These are phyloP conservation scores for Neoscelio sp. DNA, from an alignment of 2,888 invertebrate genomes.

Conservation along the genomic window DNA sequence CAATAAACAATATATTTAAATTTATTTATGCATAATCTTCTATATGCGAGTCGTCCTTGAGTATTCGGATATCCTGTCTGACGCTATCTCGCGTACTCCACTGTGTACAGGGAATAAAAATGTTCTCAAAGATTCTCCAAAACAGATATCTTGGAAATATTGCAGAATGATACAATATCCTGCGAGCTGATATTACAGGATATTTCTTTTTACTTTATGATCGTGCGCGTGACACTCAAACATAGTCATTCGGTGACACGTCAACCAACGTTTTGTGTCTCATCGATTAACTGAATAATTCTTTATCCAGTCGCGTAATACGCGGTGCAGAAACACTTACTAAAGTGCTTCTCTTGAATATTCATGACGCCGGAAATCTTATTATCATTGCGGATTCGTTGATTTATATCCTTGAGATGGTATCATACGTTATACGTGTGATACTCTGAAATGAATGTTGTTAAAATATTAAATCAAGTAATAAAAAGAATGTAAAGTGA, in stretches of 20 bases:
- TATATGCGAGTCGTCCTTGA: background rate
- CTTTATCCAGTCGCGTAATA: slow-evolving; percentile 16
- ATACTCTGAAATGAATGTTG: slow-evolving; percentile 5
- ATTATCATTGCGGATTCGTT: slow-evolving; percentile 15
- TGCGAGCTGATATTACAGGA: slow-evolving; percentile 10
- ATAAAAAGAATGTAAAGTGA: no score
- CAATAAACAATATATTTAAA: background rate
- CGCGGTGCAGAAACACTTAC: slow-evolving; percentile 1
- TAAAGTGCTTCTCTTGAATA: slow-evolving; percentile 20
- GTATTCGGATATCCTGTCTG: slow-evolving; percentile 15
- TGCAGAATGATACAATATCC: background rate
- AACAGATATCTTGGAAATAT: background rate
- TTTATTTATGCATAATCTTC: slow-evolving; percentile 1
- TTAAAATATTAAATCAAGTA: background rate
- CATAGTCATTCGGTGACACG: background rate
- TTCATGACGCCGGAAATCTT: slow-evolving; percentile 22
- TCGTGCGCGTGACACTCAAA: background rate
- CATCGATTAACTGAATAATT: slow-evolving; percentile 18
- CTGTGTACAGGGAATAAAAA: background rate
- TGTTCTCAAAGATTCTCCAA: slow-evolving; percentile 3
- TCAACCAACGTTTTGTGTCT: background rate
- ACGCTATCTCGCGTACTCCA: slow-evolving; percentile 1
- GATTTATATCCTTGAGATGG: slow-evolving; percentile 14
- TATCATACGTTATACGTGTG: slow-evolving; percentile 8
- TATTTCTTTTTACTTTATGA: background rate